Base-by-base conservation (phyloP, 2,888 invertebrate species). In the Drosophila parthenogenetica region DNA sequence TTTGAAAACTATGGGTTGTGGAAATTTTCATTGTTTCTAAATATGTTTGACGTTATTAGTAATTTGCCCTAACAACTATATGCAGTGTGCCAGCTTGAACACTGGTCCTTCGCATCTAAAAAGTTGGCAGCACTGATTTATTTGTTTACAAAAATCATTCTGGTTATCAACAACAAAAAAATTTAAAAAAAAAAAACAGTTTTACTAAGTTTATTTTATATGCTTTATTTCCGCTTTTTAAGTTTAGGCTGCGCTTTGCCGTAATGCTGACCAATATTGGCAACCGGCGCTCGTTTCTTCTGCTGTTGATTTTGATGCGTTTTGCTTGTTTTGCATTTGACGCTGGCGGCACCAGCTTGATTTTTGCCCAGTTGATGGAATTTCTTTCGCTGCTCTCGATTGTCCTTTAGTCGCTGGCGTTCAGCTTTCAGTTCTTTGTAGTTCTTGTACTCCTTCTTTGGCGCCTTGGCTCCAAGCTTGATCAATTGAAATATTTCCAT, bases 391-490 rank as follows among this genome's bases (percentile, higher is more conserved):
- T 93, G 92, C 16, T 91, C 90, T 29, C 93, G 92, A 57, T 92
- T 91, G 19, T 93, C 86, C 76, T 94, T 95, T 42, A 94, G 92
- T 42, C 93, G 93, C 86, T 94, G 94, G 53, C 93, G 94, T 80
- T 95, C 94, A 66, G 93, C 92, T 90, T 95, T 93, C 17, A 97
- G 90, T 49, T 94, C 94, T 91, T 96, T 97, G 88, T 97, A 97
- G 91, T 97, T 97, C 54, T 94, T 92, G 73, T 94, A 94, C 55
- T 93, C 93, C 32, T 94, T 94, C 90, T 95, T 96, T 0, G 95
- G 95, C 3, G 96, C 95, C 91, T 95, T 96, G 0, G 97, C 97
- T 51, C 98, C 98, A 89, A 98, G 94, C 91, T 95, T 96, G 35
- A 98, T 94, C 0, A 96, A 95, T 54, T 90, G 87, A 4, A 95